Evolutionary conservation across 2,113 vertebrate species (phyloP).

Genomic region (Phoxinus phoxinus): DNA sequence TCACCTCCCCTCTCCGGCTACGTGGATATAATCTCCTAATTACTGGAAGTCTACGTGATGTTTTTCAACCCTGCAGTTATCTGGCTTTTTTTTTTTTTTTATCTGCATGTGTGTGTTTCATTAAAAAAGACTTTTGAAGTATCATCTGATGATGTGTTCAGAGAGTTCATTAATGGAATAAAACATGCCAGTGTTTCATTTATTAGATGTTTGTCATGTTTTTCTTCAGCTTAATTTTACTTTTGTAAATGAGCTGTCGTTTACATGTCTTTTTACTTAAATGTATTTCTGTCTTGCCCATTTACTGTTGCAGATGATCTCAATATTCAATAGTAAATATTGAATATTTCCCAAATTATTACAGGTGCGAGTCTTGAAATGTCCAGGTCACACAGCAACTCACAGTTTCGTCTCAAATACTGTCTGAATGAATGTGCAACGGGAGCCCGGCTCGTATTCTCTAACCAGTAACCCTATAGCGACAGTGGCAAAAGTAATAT

Average conservation of each 20-base stretch:
- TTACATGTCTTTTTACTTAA: conserved; percentile 39
- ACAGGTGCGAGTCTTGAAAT: no score
- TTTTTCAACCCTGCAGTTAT: conserved; percentile 34
- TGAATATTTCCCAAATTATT: neutral
- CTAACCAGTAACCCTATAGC: no score
- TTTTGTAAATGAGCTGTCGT: conserved; percentile 41
- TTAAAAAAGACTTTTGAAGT: conserved; percentile 17
- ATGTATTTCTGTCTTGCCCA: neutral
- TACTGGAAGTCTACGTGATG: conserved; percentile 33
- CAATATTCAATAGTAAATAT: no score
- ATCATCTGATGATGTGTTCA: neutral
- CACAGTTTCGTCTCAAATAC: no score
- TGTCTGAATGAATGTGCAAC: no score
- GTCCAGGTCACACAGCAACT: no score
- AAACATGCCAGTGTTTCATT: conserved; percentile 46
- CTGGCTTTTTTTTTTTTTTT: no score
- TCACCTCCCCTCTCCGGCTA: conserved; percentile 11
- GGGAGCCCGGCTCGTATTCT: no score
- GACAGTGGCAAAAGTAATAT: no score
- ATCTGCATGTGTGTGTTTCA: conserved; percentile 9
- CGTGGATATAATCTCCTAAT: conserved; percentile 45
- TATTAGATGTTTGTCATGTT: conserved; percentile 29
- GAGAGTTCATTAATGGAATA: conserved; percentile 17
- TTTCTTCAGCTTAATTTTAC: conserved; percentile 37
- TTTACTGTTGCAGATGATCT: neutral